A percentile compares a stretch with the other conserved stretches of the same genome.
These are phyloP conservation scores for Platycnemis pennipes DNA, from an alignment of 2,888 invertebrate genomes.

Conservation along the genomic window DNA sequence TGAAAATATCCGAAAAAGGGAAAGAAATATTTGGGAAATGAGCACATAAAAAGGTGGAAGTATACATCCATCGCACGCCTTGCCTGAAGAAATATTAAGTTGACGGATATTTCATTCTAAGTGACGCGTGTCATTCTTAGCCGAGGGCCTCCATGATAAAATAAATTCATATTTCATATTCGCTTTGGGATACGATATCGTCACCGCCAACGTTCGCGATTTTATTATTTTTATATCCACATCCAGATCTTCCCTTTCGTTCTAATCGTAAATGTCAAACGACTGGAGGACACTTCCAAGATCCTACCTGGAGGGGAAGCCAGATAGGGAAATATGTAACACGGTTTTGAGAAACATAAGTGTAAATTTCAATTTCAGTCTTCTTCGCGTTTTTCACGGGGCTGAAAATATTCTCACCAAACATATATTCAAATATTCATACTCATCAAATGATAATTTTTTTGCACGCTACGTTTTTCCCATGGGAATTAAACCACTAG, in stretches of 20 bases:
- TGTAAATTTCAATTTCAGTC: too few species aligned
- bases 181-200: not conserved
- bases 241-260: not conserved
- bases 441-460: too few species aligned
- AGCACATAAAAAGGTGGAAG: not conserved
- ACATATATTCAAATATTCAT: too few species aligned
- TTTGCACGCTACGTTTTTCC: too few species aligned
- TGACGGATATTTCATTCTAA: not conserved
- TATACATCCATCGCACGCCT: not conserved
- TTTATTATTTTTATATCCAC: not conserved
- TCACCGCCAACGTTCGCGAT: not conserved
- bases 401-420: too few species aligned
- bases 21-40: not conserved
- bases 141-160: not conserved
- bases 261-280: slow-evolving; percentile 28
- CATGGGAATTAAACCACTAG: too few species aligned
- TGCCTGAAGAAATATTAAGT: slow-evolving; percentile 37
- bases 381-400: too few species aligned
- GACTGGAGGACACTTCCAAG: not conserved
- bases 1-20: not conserved
- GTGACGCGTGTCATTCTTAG: slow-evolving; percentile 40
- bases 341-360: too few species aligned
- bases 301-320: too few species aligned
- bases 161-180: slow-evolving; percentile 48
- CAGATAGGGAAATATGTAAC: too few species aligned